Conservation (phyloP, 1,140 invertebrate species). For the Mercenaria mercenaria region DNA sequence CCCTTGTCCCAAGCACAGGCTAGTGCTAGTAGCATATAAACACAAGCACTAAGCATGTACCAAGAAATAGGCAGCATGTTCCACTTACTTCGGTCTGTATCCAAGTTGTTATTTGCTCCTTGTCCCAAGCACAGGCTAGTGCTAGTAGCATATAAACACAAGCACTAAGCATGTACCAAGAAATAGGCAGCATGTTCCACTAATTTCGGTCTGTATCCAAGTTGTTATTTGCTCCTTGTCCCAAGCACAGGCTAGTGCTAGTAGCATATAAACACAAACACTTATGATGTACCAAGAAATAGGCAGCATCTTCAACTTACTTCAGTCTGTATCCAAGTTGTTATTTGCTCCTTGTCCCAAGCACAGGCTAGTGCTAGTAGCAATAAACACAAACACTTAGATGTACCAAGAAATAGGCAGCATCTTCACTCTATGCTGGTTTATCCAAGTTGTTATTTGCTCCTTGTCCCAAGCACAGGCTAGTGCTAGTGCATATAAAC, state of each 20-base stretch:
- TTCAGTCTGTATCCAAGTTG: not conserved
- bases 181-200: not conserved
- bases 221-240: not conserved
- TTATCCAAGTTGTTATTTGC: not conserved
- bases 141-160: constrained; percentile 2
- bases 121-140: not conserved
- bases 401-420: not conserved
- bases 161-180: constrained; percentile 19
- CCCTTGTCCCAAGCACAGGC: not conserved
- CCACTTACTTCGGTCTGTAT: not conserved
- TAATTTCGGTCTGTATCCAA: not conserved
- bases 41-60: constrained; percentile 22
- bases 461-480: not conserved
- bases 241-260: constrained; percentile 11
- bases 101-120: not conserved
- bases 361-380: not conserved
- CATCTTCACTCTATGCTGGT: not conserved
- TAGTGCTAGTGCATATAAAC: not conserved
- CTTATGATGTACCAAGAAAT: not conserved
- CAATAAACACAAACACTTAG: constrained; percentile 5
- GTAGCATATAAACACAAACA: not conserved
- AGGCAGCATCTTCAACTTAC: not conserved
- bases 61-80: constrained; percentile 1
- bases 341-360: not conserved
- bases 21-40: not conserved